Evolutionary conservation across 2,888 invertebrate species (phyloP).

Genomic region (Lycia hirtaria): DNA sequence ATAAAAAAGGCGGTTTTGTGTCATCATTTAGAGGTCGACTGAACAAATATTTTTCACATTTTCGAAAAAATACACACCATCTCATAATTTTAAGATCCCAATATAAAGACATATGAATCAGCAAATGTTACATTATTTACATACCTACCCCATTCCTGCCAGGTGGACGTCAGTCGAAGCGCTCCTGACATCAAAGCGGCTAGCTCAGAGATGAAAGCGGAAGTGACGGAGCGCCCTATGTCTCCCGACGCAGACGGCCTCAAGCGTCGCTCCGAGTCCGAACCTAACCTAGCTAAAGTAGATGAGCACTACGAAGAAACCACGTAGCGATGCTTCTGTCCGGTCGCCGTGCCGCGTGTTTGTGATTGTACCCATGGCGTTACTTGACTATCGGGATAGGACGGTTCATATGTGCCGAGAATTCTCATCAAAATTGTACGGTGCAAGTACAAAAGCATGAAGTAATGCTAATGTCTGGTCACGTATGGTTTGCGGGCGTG

Average conservation of each 20-base stretch:
- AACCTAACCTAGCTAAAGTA: constrained; percentile 85
- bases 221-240: constrained; percentile 57
- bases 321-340: constrained; percentile 53
- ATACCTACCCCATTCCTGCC: no score
- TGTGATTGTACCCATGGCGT: constrained; percentile 15
- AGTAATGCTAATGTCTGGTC: neutral
- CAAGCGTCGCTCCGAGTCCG: constrained; percentile 87
- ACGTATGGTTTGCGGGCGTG: neutral
- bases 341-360: neutral
- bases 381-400: neutral
- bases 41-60: no score
- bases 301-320: constrained; percentile 74
- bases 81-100: no score
- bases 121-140: no score
- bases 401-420: neutral
- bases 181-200: constrained; percentile 86
- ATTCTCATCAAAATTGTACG: neutral
- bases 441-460: neutral
- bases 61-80: no score
- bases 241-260: constrained; percentile 74
- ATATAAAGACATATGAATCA: no score
- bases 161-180: constrained; percentile 85
- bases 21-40: no score
- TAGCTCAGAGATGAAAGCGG: constrained; percentile 44
- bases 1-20: no score